Base-by-base conservation (phyloP, 2,888 invertebrate genomes). In the Augiades crinisus region DNA sequence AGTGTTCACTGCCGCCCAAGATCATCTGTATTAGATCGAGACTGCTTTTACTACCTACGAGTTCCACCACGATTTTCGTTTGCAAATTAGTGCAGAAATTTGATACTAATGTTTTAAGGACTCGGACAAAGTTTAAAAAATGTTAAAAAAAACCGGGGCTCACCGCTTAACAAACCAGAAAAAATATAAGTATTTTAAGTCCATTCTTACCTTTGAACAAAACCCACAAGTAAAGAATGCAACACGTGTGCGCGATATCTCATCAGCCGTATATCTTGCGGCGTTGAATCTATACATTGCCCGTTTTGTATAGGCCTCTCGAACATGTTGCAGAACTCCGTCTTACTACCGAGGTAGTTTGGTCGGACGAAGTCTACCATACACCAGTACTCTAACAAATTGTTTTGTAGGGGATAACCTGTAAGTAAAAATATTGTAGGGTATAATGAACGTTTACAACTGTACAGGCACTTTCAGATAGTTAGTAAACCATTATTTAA, bases 361-460 rank as follows among this genome's bases (percentile, higher is more conserved):
- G 99, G 99, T 14, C 99, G 92, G 0, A 99, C 99, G 82, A 99
- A 99, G 77, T 99, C 99, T 0, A 99, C 98, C 99, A 99, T 99
- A 75, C 99, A 99, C 98, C 98, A 98, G 78, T 98, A 98, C 74
- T 97, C 98, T 50, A 98, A 87, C 12, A 99, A 90, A 80, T 99
- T 99, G 80, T 99, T 99, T 84, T 99, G 99, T 7, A 99, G 90
- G 0, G 99, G 99, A 86, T 99, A 99, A 2, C 99, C 90, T 90
- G 62, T 27, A 4, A 27, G 10, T 24, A 27, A 27, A 27, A 27
- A 10, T n/a, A 27, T 10, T 27, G n/a, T n/a, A n/a, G n/a, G n/a
- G n/a, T n/a, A n/a, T n/a, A n/a, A n/a, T n/a, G n/a, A n/a, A n/a
- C n/a, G n/a, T n/a, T n/a, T n/a, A n/a, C n/a, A n/a, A n/a, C n/a